Conservation (phyloP, 2,797 vertebrate genomes). For the Rhodeus uyekii region DNA sequence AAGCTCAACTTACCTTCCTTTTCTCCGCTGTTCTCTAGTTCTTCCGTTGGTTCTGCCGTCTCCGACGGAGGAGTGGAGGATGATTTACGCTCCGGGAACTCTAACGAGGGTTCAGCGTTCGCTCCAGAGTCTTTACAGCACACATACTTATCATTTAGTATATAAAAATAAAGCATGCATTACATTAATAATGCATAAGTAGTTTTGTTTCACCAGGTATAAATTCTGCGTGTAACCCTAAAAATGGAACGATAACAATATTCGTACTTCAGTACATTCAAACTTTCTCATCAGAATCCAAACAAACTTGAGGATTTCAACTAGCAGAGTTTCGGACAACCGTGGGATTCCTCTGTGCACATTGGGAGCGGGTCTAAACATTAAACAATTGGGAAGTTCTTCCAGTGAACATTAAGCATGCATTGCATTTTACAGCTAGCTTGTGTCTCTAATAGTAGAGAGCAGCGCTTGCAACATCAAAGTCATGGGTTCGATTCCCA, state of each 20-base stretch:
- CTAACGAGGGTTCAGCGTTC: not conserved
- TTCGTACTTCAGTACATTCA: not conserved
- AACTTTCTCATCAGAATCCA: not conserved
- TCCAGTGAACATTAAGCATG: not conserved
- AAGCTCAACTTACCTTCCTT: constrained; percentile 12
- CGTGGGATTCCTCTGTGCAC: not conserved
- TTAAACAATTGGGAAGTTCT: not conserved
- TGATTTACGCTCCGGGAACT: not conserved
- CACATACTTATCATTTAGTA: not conserved
- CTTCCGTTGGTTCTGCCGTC: constrained; percentile 13
- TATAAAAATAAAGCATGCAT: not conserved
- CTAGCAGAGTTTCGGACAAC: not conserved
- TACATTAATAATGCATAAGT: not conserved
- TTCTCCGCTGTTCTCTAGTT: constrained; percentile 26
- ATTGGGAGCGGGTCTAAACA: not conserved
- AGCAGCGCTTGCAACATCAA: too few relatives aligned
- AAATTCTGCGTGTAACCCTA: constrained; percentile 44
- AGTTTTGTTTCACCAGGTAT: constrained; percentile 11
- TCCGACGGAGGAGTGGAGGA: constrained; percentile 8
- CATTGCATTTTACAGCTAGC: not conserved
- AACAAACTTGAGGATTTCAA: not conserved
- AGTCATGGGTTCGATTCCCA: too few relatives aligned
- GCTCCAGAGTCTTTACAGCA: not conserved
- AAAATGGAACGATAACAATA: constrained; percentile 31
- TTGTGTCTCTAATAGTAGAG: too few relatives aligned